Evolutionary conservation across 2,113 vertebrate species (phyloP).

Genomic region (Corythaixoides concolor): DNA sequence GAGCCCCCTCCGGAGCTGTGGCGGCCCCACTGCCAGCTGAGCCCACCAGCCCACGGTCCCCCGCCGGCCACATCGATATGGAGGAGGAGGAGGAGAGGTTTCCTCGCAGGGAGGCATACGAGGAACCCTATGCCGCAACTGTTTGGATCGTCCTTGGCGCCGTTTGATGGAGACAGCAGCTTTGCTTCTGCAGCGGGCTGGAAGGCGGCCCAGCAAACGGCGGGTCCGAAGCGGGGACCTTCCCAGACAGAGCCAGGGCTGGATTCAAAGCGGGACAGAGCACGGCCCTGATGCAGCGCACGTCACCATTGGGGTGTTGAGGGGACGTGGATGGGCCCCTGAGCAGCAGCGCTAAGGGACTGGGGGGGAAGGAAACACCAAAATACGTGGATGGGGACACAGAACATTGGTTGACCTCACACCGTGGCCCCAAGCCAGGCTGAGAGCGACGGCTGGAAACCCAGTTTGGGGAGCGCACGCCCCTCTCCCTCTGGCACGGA

Average conservation of each 20-base stretch:
- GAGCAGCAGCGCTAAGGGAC: not conserved
- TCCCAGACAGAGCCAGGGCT: not conserved
- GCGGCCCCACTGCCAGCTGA: not conserved
- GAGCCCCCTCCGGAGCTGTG: not conserved
- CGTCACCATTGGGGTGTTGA: fast-evolving
- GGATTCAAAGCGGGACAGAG: not conserved
- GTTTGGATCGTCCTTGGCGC: not conserved
- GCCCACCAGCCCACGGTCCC: fast-evolving
- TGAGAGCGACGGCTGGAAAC: not conserved
- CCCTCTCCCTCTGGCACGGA: not conserved
- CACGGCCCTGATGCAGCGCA: not conserved
- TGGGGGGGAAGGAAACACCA: not conserved
- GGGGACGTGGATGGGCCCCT: not conserved
- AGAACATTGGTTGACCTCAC: not conserved
- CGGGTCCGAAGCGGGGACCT: not conserved
- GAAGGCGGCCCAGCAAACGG: not conserved
- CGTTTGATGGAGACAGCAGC: not conserved
- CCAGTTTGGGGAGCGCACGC: not conserved
- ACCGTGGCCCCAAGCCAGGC: not conserved
- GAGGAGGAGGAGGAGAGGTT: not conserved
- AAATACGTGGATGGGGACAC: not conserved
- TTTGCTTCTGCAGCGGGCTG: not conserved
- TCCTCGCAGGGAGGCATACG: fast-evolving
- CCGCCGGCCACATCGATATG: not conserved
- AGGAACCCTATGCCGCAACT: not conserved